Percentiles rank a stretch among this genome's conserved stretches.
These are phyloP conservation scores for Eumaeus atala DNA, from an alignment of 1,140 invertebrate species.

Conservation along the genomic window DNA sequence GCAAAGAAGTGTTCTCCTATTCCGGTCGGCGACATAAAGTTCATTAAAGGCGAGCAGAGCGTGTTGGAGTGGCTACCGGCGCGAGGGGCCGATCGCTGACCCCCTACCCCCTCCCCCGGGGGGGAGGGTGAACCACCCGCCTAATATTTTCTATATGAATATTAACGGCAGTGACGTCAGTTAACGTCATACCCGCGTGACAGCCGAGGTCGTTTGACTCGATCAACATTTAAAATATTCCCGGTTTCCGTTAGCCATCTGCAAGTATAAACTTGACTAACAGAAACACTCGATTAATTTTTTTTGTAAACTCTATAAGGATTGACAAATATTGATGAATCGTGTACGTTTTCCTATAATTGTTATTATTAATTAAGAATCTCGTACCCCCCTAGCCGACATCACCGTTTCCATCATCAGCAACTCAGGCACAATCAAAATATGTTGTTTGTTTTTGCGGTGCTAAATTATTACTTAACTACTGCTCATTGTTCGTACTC, in stretches of 20 bases:
- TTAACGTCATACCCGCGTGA: constrained; percentile 31
- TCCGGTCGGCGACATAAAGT: constrained; percentile 64
- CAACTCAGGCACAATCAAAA: too few relatives aligned
- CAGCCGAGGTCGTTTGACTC: constrained; percentile 27
- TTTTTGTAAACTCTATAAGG: too few relatives aligned
- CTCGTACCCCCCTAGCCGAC: too few relatives aligned
- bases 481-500: too few relatives aligned
- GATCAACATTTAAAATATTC: constrained; percentile 24
- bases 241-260: constrained; percentile 7
- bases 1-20: constrained; percentile 65
- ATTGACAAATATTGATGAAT: too few relatives aligned
- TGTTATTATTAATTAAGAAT: too few relatives aligned
- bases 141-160: constrained; percentile 66
- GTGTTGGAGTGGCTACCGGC: constrained; percentile 63
- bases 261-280: not conserved
- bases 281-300: too few relatives aligned
- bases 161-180: constrained; percentile 45
- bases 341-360: too few relatives aligned
- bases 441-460: too few relatives aligned
- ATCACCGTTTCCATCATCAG: too few relatives aligned
- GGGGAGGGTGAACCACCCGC: constrained; percentile 26
- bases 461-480: too few relatives aligned
- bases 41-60: constrained; percentile 66
- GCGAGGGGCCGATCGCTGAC: constrained; percentile 46
- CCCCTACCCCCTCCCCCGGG: constrained; percentile 23